These are phyloP conservation scores for Acanthacorydalis orientalis DNA, from an alignment of 2,888 invertebrate species.

Conservation along the genomic window DNA sequence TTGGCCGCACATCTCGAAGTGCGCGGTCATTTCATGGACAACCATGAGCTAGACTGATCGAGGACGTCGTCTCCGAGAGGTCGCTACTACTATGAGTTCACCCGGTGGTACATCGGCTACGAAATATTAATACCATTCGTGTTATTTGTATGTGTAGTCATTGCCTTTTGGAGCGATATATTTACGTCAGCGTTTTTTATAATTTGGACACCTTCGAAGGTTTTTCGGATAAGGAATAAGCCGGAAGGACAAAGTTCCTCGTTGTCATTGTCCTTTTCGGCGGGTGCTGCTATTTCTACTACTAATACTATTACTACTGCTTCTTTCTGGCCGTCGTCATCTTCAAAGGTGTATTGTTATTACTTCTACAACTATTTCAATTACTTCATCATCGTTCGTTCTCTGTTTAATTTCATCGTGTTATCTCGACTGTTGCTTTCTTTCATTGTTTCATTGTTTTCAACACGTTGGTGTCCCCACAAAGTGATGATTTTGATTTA, in stretches of 20 bases:
- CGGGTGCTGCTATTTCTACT: background rate
- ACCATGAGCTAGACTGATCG: slow-evolving; percentile 44
- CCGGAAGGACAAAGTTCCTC: background rate
- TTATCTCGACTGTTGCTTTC: background rate
- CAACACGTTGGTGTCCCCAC: slow-evolving; percentile 5
- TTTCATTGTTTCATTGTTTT: background rate
- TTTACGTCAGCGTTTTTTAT: slow-evolving; percentile 8
- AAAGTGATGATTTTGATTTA: background rate
- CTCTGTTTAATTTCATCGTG: background rate
- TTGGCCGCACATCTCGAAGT: slow-evolving; percentile 73
- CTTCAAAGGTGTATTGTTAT: background rate
- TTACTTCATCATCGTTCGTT: background rate
- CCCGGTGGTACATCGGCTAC: slow-evolving; percentile 7
- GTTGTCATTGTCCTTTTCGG: background rate
- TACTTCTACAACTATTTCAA: background rate
- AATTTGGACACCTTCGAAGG: slow-evolving; percentile 7
- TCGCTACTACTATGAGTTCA: slow-evolving; percentile 7
- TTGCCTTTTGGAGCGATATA: slow-evolving; percentile 7
- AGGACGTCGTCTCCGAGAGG: slow-evolving; percentile 26
- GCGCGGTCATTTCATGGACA: slow-evolving; percentile 48
- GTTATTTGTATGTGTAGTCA: slow-evolving; percentile 6
- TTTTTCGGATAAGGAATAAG: slow-evolving; percentile 6
- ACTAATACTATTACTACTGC: background rate
- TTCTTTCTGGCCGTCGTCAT: background rate
- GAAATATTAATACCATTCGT: slow-evolving; percentile 7